Evolutionary conservation across 2,113 vertebrate genomes (phyloP).

Genomic region (Rhizomys pruinosus): DNA sequence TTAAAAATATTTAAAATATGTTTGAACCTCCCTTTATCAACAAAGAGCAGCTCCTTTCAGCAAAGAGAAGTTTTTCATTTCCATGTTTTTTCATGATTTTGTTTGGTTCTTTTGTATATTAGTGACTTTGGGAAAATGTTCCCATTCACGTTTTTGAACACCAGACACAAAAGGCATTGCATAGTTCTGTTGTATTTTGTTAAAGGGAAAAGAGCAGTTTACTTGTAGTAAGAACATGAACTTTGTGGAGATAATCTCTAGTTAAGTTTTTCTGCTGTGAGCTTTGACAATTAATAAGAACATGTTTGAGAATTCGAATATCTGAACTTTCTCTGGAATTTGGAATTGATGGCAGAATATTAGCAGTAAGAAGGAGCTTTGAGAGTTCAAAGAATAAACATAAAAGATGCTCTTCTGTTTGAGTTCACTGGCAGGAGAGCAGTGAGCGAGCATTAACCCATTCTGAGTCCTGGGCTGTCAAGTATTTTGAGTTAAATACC

Average conservation of each 20-base stretch:
- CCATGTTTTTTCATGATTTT: constrained; percentile 56
- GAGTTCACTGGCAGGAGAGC: neutral
- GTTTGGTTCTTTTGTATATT: constrained; percentile 74
- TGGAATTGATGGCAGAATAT: constrained; percentile 30
- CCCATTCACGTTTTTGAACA: constrained; percentile 71
- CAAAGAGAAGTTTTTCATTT: constrained; percentile 73
- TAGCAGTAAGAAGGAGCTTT: constrained; percentile 41
- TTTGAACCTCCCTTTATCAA: constrained; percentile 80
- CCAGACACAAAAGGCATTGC: constrained; percentile 45
- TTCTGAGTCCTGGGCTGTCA: neutral
- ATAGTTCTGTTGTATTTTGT: constrained; percentile 67
- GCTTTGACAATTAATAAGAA: constrained; percentile 57
- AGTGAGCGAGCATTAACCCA: neutral
- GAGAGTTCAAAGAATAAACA: constrained; percentile 53
- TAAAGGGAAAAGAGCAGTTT: constrained; percentile 69
- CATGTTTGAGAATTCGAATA: constrained; percentile 20
- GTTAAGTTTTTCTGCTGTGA: constrained; percentile 62
- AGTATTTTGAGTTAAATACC: constrained; percentile 60
- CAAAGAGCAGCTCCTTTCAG: constrained; percentile 76
- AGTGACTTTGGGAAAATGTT: constrained; percentile 69
- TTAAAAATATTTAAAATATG: constrained; percentile 84
- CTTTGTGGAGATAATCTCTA: constrained; percentile 66
- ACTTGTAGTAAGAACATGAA: constrained; percentile 56
- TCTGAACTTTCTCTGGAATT: constrained; percentile 60
- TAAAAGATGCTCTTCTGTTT: neutral